Percentiles rank a stretch among this genome's conserved stretches.
phyloP scores from a whole-genome alignment of 2,888 invertebrate species.

The Priocnemis perturbator region DNA sequence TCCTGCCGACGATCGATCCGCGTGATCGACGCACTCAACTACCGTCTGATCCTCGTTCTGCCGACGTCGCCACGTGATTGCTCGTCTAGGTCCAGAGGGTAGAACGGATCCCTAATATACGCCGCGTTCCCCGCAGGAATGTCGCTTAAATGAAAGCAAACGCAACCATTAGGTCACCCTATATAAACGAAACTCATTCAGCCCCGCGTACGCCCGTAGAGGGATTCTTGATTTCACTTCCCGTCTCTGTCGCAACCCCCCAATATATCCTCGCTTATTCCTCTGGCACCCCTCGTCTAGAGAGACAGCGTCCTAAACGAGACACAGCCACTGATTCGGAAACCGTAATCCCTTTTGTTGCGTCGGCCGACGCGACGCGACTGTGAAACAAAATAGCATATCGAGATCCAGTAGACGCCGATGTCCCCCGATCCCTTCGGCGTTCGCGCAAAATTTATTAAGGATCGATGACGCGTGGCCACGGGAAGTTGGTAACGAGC shows the following conservation, averaged over 20 bases:
- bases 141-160: conserved; percentile 46
- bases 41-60: no score
- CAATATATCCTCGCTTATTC: not conserved
- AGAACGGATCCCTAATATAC: no score
- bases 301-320: conserved; percentile 30
- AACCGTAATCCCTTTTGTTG: conserved; percentile 63
- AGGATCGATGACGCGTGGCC: no score
- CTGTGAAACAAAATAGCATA: conserved; percentile 61
- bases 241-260: conserved; percentile 8
- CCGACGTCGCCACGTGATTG: no score
- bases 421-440: no score
- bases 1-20: no score
- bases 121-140: no score
- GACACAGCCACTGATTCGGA: conserved; percentile 58
- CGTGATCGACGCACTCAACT: no score
- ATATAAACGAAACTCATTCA: conserved; percentile 36
- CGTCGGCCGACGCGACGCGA: conserved; percentile 28
- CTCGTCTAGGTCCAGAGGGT: no score
- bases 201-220: not conserved
- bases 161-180: conserved; percentile 43
- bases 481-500: no score
- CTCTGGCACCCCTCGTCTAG: conserved; percentile 23
- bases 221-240: conserved; percentile 8
- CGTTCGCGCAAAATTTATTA: no score
- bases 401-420: conserved; percentile 25